Evolutionary conservation across 2,797 vertebrate species (phyloP), one percentile per base, ranked within the genome.

Genomic region (Dryobates pubescens): DNA sequence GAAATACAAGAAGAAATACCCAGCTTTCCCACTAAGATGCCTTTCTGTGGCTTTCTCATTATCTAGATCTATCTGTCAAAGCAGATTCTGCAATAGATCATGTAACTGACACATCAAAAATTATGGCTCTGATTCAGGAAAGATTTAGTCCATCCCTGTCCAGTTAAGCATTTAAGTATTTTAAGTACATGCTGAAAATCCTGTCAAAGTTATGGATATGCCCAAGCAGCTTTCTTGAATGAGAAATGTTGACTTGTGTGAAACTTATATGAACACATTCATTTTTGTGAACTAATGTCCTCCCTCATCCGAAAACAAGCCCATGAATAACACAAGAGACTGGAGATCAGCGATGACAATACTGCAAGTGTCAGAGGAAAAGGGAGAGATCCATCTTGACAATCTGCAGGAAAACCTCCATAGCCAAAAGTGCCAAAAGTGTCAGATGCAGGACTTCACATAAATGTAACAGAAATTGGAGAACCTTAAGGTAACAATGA

Each of bases 111-210:
- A 71, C 30, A 74, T 71, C 75, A 84, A 61, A 94, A 91, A 82
- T 80, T 68, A 94, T 38, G 56, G 49, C 62, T 91, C 41, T 38
- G 54, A 86, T 76, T 87, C 75, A 86, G 83, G 72, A 90, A 94
- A 86, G 56, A 67, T 54, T 93, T 82, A 79, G 81, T 58, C 71
- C 74, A 79, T 76, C 38, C 24, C 32, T 57, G 56, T 59, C 57
- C 41, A 69, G 65, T 76, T 82, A 92, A 92, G 69, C 57, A 75
- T 53, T 86, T 67, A 82, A 91, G 53, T 65, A 84, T 90, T 92
- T 90, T 85, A 92, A 94, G 73, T 57, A 89, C 57, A 89, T 57
- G 45, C 47, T 88, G 62, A 80, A 95, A 91, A 70, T 45, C 24
- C 43, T 74, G 59, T 62, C 1, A 0, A 94, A 77, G 62, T 89